Percentiles rank a stretch among this genome's conserved stretches.
These are phyloP conservation scores for Mythimna impura DNA, from an alignment of 2,888 invertebrate species.

Conservation along the genomic window DNA sequence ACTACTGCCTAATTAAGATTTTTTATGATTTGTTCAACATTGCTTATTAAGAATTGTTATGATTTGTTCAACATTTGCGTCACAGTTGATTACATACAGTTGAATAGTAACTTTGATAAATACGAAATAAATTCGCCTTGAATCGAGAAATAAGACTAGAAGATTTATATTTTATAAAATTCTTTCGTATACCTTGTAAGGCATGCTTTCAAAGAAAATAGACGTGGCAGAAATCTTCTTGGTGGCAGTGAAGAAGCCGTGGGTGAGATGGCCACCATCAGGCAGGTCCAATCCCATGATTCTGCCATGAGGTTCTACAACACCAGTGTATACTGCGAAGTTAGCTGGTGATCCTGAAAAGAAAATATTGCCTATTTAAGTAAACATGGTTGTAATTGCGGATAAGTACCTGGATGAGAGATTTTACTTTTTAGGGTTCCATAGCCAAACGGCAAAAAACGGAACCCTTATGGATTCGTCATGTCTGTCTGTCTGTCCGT, in stretches of 20 bases:
- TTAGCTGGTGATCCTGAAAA: constrained; percentile 96
- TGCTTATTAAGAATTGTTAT: neutral
- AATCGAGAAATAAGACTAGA: constrained; percentile 4
- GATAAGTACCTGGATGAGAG: too few species aligned
- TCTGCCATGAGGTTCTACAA: constrained; percentile 97
- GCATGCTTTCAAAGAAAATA: constrained; percentile 99
- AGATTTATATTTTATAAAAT: neutral
- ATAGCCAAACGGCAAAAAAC: too few species aligned
- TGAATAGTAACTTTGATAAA: neutral
- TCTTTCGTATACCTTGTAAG: constrained; percentile 94
- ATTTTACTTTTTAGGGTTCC: too few species aligned
- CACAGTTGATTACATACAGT: neutral
- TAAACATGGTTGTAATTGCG: too few species aligned
- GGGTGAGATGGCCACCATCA: constrained; percentile 99
- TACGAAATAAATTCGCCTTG: constrained; percentile 2
- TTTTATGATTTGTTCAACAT: neutral
- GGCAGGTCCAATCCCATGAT: constrained; percentile 99
- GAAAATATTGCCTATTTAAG: neutral
- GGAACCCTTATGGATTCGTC: too few species aligned
- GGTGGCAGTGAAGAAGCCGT: constrained; percentile 96
- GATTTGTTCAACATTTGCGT: constrained; percentile 2
- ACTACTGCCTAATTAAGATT: neutral
- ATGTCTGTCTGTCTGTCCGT: too few species aligned
- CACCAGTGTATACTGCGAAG: constrained; percentile 98
- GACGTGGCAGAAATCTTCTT: constrained; percentile 99